phyloP scores from a whole-genome alignment of 2,888 invertebrate genomes.

The Microdon myrmicae region DNA sequence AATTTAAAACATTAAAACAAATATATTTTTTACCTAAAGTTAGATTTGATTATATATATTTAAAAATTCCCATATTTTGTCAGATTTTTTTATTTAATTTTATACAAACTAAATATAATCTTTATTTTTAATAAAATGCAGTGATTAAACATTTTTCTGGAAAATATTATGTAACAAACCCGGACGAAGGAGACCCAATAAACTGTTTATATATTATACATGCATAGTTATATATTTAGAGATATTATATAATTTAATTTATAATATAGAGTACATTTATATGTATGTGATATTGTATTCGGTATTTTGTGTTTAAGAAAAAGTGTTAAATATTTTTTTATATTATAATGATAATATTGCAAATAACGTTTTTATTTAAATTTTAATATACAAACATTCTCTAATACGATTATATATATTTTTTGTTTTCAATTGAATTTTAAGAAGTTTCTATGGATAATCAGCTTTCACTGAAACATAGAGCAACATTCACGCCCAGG shows the following conservation, averaged over 20 bases:
- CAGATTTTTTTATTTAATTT: slow-evolving; percentile 27
- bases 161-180: slow-evolving; percentile 5
- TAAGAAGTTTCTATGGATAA: too few relatives aligned
- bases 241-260: too few relatives aligned
- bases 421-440: too few relatives aligned
- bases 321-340: neutral
- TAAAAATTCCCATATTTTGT: slow-evolving; percentile 39
- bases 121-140: neutral
- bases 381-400: too few relatives aligned
- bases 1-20: slow-evolving; percentile 5
- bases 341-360: neutral
- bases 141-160: too few relatives aligned
- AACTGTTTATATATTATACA: slow-evolving; percentile 10
- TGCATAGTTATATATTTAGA: neutral
- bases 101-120: neutral
- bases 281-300: neutral
- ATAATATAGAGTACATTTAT: too few relatives aligned
- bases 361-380: neutral
- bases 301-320: too few relatives aligned
- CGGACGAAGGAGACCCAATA: neutral
- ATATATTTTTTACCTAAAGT: neutral
- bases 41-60: neutral
- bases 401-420: too few relatives aligned
- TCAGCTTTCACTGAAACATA: too few relatives aligned
- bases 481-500: too few relatives aligned